These are phyloP conservation scores for Anser cygnoides DNA, from an alignment of 2,113 vertebrate species.

Conservation along the genomic window DNA sequence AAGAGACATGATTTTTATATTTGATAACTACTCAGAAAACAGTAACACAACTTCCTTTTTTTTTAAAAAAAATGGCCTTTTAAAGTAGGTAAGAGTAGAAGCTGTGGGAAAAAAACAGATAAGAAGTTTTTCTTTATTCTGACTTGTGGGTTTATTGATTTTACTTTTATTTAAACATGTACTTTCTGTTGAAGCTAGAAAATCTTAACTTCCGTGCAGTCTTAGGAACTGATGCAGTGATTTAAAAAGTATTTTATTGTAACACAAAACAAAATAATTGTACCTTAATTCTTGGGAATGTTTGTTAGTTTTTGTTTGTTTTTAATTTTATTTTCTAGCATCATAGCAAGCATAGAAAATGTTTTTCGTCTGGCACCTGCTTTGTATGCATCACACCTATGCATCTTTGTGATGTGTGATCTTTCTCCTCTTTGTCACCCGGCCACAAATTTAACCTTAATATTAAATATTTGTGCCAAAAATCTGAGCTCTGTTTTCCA, in stretches of 20 bases:
- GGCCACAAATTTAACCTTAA: not conserved
- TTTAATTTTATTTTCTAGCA: not conserved
- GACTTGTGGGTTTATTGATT: not conserved
- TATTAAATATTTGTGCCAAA: not conserved
- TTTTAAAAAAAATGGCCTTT: not conserved
- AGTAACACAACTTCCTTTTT: not conserved
- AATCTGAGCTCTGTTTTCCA: not conserved
- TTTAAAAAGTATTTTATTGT: not conserved
- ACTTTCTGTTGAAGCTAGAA: not conserved
- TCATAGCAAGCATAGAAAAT: not conserved
- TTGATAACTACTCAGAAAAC: not conserved
- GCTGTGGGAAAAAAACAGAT: not conserved
- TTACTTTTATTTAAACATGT: not conserved
- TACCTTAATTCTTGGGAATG: not conserved
- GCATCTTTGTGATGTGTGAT: not conserved
- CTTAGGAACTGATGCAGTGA: not conserved
- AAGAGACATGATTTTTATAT: not conserved
- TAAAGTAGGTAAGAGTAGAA: not conserved
- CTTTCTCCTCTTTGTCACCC: not conserved
- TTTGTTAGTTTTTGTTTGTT: not conserved
- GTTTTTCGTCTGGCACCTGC: not conserved
- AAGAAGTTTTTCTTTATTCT: not conserved
- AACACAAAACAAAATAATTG: not conserved
- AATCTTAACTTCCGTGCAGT: not conserved
- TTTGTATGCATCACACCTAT: not conserved